Base-by-base conservation (phyloP, 2,113 vertebrate species). In the Atractosteus spatula region DNA sequence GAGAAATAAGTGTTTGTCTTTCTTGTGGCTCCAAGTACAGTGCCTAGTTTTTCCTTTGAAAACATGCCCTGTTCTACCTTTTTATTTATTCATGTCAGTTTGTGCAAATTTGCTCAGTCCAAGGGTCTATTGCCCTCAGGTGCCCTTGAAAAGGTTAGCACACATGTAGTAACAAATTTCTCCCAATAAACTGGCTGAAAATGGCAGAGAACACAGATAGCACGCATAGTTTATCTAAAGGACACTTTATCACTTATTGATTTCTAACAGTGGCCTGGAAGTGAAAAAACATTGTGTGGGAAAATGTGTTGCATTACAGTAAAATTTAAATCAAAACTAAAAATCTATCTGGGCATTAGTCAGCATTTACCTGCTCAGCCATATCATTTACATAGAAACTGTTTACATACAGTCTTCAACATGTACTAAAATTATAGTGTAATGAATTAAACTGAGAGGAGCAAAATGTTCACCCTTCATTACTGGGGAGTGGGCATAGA, bases 31-130 rank as follows among this genome's bases (percentile, higher is more conserved):
- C 17, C 17, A 29, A 1, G 17, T 59, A 12, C 56, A 4, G 14
- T 3, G 3, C 12, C 3, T 59, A 51, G 47, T 51, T 51, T 51
- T 51, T 5, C 8, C 12, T 59, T 12, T 12, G 14, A 59, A 59
- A 59, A 59, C 11, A 59, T 12, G 56, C 13, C 12, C 56, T 59
- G 13, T 12, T 13, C 12, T n/a, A 12, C 47, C 8, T 51, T 51
- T 7, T 51, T 5, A 7, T 51, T 51, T 51, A 51, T 51, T 51
- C 8, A 51, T 5, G 29, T 41, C 41, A 56, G 4, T 42, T 56
- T 69, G 54, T 69, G 54, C 41, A 69, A 41, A 59, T 69, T 56
- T 69, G 68, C 55, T 42, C 29, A 59, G 68, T 69, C 29, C 68
- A 69, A 59, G 68, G 68, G 68, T 69, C 41, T 68, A n/a, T 55